Percentiles rank a stretch among this genome's conserved stretches.
phyloP scores from a whole-genome alignment of 2,113 vertebrate species.

The Stegostoma tigrinum region DNA sequence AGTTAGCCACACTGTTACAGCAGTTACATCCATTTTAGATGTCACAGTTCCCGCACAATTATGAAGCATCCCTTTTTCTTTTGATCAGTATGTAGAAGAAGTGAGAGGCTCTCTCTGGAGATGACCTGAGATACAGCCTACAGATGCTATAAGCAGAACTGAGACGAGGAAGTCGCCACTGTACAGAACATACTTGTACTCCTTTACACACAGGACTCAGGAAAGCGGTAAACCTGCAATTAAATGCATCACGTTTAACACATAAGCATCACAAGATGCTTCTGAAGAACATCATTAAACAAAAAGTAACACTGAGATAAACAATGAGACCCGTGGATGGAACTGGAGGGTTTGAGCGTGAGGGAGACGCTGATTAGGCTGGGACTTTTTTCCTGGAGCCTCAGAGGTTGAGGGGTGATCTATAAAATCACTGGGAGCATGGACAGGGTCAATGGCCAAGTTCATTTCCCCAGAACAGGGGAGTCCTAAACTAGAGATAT shows the following conservation, averaged over 20 bases:
- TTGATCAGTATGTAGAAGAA: neutral
- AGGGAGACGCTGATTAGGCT: too few species aligned
- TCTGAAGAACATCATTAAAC: neutral
- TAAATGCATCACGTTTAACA: neutral
- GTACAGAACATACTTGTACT: neutral
- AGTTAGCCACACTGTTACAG: too few species aligned
- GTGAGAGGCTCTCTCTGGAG: neutral
- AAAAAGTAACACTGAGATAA: neutral
- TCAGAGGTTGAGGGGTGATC: too few species aligned
- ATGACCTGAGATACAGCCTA: neutral
- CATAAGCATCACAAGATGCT: neutral
- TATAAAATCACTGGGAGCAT: too few species aligned
- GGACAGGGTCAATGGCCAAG: too few species aligned
- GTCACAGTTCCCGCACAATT: neutral
- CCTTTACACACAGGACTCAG: neutral
- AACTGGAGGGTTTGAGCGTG: too few species aligned
- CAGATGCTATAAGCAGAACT: neutral
- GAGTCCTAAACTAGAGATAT: too few species aligned
- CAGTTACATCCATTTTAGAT: neutral
- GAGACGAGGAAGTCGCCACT: neutral
- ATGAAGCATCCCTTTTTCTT: neutral
- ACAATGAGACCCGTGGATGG: too few species aligned
- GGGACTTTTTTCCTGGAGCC: too few species aligned
- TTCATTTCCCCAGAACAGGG: too few species aligned
- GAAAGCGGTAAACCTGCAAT: neutral